These are phyloP conservation scores for Carposina sasakii DNA, from an alignment of 1,140 invertebrate species.

Conservation along the genomic window DNA sequence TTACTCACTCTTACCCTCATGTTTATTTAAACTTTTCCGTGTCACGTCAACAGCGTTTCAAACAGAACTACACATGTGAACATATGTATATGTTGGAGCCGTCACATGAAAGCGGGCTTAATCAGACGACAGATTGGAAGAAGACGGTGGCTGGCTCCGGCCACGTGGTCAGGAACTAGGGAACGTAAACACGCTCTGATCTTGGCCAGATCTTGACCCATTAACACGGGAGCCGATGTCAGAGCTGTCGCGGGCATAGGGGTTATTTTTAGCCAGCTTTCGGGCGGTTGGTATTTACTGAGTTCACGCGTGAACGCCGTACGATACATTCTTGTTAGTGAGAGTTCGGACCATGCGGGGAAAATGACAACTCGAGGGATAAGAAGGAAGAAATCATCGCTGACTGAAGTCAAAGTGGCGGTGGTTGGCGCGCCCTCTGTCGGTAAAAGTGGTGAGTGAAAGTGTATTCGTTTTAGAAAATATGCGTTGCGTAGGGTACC, in stretches of 20 bases:
- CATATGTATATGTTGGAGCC: too few relatives aligned
- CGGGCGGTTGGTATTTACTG: constrained; percentile 31
- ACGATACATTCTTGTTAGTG: neutral
- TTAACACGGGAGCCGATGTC: constrained; percentile 59
- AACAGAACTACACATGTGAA: too few relatives aligned
- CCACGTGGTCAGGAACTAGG: constrained; percentile 49
- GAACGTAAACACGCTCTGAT: constrained; percentile 63
- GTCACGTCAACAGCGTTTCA: too few relatives aligned
- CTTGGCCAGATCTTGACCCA: constrained; percentile 71
- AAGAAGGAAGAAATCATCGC: constrained; percentile 89
- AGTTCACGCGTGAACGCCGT: neutral
- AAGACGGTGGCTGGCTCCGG: constrained; percentile 38
- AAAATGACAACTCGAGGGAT: constrained; percentile 81
- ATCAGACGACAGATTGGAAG: constrained; percentile 5
- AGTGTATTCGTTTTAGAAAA: too few relatives aligned
- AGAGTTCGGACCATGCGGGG: constrained; percentile 31
- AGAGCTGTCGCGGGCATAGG: constrained; percentile 57
- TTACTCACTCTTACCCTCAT: too few relatives aligned
- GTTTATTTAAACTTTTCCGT: too few relatives aligned
- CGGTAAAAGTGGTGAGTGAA: constrained; percentile 91
- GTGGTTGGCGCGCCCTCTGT: constrained; percentile 89
- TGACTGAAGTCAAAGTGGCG: constrained; percentile 91
- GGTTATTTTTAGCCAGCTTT: constrained; percentile 53
- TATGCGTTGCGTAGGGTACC: too few relatives aligned
- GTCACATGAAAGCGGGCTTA: too few relatives aligned